Base-by-base conservation (phyloP, 2,888 invertebrate species). In the Polydrusus pterygomalis region DNA sequence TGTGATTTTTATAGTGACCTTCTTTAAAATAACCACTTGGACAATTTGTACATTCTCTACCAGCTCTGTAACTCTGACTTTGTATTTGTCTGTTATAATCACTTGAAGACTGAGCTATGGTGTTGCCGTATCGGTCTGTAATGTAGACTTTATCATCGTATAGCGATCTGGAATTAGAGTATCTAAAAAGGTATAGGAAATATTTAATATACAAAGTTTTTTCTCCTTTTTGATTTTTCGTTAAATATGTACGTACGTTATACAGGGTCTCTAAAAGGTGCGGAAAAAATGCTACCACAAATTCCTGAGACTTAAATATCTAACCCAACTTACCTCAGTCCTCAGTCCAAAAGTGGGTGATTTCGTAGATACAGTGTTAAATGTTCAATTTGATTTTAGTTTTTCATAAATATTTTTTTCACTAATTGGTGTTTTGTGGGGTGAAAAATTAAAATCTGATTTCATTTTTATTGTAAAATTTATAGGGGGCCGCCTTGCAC, bases 81-180 rank as follows among this genome's bases (percentile, higher is more conserved):
- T 70, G 64, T 13, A 54, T 34, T n/a, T 64, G 68, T 56, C 58
- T 70, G 51, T 79, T 79, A 77, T 77, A 80, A 15, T 77, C 76
- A 47, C 81, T 81, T 51, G 81, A 78, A 56, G 82, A 79, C 30
- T 80, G 78, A 17, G 82, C 82, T 6, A 81, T 81, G 6, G 87
- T 87, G 78, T 84, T 82, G 11, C 87, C 87, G 79, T 86, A 85
- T 80, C 82, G 81, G 79, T 87, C 87, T 18, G 86, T 87, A 51
- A 87, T 83, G 78, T 87, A 87, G 67, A 87, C 86, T 40, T 74
- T 78, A 63, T 78, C 74, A 34, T 79, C 79, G 38, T 73, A 72
- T n/a, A 73, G 20, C 15, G 72, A 70, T 54, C 75, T 67, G 54
- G 71, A 51, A 62, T 68, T 25, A 13, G 74, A 71, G 58, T 77